Evolutionary conservation across 2,113 vertebrate species (phyloP).

Genomic region (Myotis davidii): DNA sequence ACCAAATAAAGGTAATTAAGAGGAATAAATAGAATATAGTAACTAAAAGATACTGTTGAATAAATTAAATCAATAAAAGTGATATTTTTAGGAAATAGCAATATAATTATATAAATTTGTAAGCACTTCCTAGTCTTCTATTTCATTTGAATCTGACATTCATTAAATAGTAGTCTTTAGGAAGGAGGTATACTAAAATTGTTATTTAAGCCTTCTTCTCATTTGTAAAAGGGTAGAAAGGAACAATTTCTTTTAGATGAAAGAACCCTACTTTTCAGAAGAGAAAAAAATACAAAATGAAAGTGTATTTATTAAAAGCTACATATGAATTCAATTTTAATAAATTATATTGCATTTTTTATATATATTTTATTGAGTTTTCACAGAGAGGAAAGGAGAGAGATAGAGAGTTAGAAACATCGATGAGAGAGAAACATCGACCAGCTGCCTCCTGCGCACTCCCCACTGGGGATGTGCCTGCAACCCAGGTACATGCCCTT

Average conservation of each 20-base stretch:
- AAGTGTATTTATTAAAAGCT: not conserved
- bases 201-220: not conserved
- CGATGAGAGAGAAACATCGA: no score
- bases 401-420: no score
- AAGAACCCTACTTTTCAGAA: not conserved
- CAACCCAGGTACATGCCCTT: no score
- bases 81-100: conserved; percentile 6
- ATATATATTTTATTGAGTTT: no score
- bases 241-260: not conserved
- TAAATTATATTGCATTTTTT: conserved; percentile 13
- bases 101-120: not conserved
- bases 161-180: not conserved
- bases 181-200: not conserved
- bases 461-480: no score
- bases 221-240: not conserved
- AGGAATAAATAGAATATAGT: not conserved
- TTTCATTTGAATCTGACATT: not conserved
- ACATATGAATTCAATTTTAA: conserved; percentile 22
- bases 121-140: conserved; percentile 23
- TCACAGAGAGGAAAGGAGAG: no score
- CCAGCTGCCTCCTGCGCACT: no score
- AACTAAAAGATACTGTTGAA: conserved; percentile 24
- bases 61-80: conserved; percentile 24
- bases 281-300: not conserved
- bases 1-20: conserved; percentile 20